phyloP scores from a whole-genome alignment of 2,113 vertebrate genomes.

The Danio rerio region GRCz12tu NC_133194.1:48914501-48915000 shows the following conservation, averaged over 20 bases:
- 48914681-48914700: conserved; percentile 79
- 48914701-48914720: conserved; percentile 75
- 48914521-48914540: conserved; percentile 85
- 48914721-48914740: conserved; percentile 71
- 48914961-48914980: no score
- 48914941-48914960: no score
- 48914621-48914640: conserved; percentile 72
- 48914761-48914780: no score
- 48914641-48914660: conserved; percentile 85
- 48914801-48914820: no score
- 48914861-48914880: no score
- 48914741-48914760: conserved; percentile 26
- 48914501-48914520: conserved; percentile 74
- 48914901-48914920: no score
- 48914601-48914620: conserved; percentile 82
- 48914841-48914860: no score
- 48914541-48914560: conserved; percentile 85
- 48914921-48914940: no score
- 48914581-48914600: conserved; percentile 74
- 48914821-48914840: no score
- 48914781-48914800: no score
- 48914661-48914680: conserved; percentile 80
- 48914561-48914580: conserved; percentile 77
- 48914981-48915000: no score
- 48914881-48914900: no score